phyloP scores from a whole-genome alignment of 2,888 invertebrate genomes.

The Phaedon cochleariae region DNA sequence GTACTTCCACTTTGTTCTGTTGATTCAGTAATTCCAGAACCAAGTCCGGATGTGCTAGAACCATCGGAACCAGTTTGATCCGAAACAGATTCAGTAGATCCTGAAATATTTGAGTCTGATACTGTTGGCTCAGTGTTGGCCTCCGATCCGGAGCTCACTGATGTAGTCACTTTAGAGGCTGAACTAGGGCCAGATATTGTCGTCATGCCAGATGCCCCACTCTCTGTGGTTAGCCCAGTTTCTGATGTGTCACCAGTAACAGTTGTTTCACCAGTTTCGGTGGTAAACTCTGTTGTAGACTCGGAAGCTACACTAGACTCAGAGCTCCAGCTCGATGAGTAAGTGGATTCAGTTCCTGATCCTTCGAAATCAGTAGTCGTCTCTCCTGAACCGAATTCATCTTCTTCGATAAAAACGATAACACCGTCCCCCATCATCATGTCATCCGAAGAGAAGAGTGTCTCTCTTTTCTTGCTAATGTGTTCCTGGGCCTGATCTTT shows the following conservation, averaged over 20 bases:
- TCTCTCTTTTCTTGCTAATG: conserved; percentile 37
- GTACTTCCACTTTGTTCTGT: conserved; percentile 39
- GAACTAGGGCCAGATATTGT: neutral
- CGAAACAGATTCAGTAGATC: conserved; percentile 20
- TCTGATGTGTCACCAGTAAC: neutral
- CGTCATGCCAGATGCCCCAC: neutral
- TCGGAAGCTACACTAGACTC: conserved; percentile 13
- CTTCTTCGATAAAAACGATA: neutral
- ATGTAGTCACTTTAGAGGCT: neutral
- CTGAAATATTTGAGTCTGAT: neutral
- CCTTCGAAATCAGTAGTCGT: conserved; percentile 10
- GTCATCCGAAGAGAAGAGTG: conserved; percentile 58
- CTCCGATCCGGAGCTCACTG: neutral
- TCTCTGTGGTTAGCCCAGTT: too few species aligned
- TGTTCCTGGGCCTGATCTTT: neutral
- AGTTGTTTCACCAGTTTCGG: neutral
- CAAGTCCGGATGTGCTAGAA: too few species aligned
- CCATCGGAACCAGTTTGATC: neutral
- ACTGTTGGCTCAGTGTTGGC: neutral
- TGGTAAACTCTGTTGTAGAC: conserved; percentile 2
- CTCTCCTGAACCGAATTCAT: conserved; percentile 18
- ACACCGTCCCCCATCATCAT: conserved; percentile 26
- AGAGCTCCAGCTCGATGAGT: conserved; percentile 21
- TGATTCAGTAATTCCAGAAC: conserved; percentile 23
- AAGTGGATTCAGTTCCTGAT: conserved; percentile 37